Base-by-base conservation (phyloP, 2,797 vertebrate genomes). In the Schizothorax lantsangensis region DNA sequence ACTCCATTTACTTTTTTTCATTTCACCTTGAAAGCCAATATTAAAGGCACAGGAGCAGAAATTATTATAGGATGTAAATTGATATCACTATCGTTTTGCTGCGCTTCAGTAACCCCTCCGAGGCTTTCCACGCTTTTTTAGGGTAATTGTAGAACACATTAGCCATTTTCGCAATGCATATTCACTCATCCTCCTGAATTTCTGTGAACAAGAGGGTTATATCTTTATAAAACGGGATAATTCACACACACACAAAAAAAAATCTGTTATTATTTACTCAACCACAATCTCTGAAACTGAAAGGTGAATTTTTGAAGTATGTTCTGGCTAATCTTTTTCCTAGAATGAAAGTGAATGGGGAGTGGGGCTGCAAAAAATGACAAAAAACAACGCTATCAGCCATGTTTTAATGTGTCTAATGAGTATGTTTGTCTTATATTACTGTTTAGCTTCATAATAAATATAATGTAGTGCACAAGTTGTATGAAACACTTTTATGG, bases 21-120 rank as follows among this genome's bases (percentile, higher is more conserved):
- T 88, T 87, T 47, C 84, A 85, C 19, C 73, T 84, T 82, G 54
- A 89, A 90, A 84, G 87, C 43, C 88, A 91, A 72, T 40, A 79
- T 77, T 83, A 87, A 90, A 88, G 87, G 87, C 85, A 84, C 36
- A 21, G 83, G 71, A 66, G 75, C 54, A 88, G 64, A 89, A 84
- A 75, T 77, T 26, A 87, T 71, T 84, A 82, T 75, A 47, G 75
- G 54, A 38, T 30, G n/a, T 79, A 72, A 87, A 72, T 66, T 78
- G 45, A 64, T 69, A 73, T 49, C 26, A 54, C 71, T 79, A 66
- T 33, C 64, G 0, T 38, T 86, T 81, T 57, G 47, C 64, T 45
- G 54, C 43, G 5, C 84, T 75, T 87, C 45, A 71, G 12, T 79
- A 87, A 85, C 59, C n/a, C 30, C 38, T 62, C 59, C 0, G 6